Percentiles rank a stretch among this genome's conserved stretches.
phyloP scores from a whole-genome alignment of 2,113 vertebrate species.

The Origma solitaria region DNA sequence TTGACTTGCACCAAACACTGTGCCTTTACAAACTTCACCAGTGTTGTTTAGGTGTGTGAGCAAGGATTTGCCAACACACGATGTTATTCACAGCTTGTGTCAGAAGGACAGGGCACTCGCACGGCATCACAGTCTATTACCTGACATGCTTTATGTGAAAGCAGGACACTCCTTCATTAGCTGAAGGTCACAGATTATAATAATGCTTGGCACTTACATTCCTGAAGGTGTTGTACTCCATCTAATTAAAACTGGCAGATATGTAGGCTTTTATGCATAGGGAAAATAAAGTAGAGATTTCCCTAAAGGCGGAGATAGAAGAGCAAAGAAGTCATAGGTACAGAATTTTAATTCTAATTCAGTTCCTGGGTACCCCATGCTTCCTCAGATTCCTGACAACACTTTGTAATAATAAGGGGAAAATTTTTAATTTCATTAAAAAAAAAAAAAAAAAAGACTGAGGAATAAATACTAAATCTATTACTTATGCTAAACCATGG shows the following conservation, averaged over 20 bases:
- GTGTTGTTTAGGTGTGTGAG: background rate
- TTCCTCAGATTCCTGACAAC: background rate
- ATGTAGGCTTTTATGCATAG: background rate
- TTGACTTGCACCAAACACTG: background rate
- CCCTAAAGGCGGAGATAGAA: constrained; percentile 4
- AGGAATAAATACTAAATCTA: background rate
- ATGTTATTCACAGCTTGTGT: background rate
- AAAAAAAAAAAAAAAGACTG: background rate
- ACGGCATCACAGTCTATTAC: background rate
- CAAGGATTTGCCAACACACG: background rate
- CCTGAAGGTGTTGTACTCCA: constrained; percentile 4
- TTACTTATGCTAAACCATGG: background rate
- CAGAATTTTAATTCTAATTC: constrained; percentile 4
- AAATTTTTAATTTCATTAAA: background rate
- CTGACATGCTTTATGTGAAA: background rate
- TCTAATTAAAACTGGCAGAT: constrained; percentile 26
- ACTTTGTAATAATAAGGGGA: background rate
- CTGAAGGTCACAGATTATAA: constrained; percentile 38
- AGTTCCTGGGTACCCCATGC: background rate
- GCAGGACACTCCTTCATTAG: constrained; percentile 13
- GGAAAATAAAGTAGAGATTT: constrained; percentile 9
- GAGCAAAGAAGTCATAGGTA: background rate
- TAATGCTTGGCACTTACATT: background rate
- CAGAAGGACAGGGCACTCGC: background rate
- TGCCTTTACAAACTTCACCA: accelerated